Evolutionary conservation across 2,113 vertebrate species (phyloP).

Genomic region (Chloropsis hardwickii): DNA sequence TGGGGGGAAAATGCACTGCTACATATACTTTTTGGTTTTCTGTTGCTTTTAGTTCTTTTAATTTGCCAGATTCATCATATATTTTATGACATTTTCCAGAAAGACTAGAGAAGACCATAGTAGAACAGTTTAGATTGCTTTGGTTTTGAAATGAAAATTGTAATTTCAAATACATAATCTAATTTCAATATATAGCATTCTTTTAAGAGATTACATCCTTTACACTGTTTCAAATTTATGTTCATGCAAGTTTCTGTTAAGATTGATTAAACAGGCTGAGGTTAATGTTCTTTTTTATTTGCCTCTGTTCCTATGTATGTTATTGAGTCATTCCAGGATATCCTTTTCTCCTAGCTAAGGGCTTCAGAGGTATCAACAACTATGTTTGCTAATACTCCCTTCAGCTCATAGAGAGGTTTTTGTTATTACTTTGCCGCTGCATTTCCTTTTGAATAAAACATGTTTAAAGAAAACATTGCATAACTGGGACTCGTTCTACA

Average conservation of each 20-base stretch:
- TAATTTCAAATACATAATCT: not conserved
- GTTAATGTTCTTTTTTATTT: not conserved
- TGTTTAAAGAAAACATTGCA: not conserved
- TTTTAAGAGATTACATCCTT: not conserved
- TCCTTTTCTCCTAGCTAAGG: not conserved
- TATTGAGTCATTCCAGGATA: not conserved
- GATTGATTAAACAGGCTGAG: not conserved
- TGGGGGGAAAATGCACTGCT: too few relatives aligned
- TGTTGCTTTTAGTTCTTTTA: not conserved
- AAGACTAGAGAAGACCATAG: not conserved
- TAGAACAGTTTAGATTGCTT: not conserved
- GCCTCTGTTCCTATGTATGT: not conserved
- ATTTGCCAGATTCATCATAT: not conserved
- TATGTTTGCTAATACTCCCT: not conserved
- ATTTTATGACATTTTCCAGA: not conserved
- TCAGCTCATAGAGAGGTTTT: not conserved
- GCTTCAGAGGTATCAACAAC: not conserved
- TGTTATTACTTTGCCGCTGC: not conserved
- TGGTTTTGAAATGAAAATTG: not conserved
- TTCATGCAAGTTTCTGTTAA: not conserved
- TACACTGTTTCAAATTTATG: not conserved
- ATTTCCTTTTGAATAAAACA: not conserved
- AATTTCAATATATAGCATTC: not conserved
- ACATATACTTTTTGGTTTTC: not conserved
- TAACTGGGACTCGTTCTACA: not conserved